Conservation (phyloP, 2,888 invertebrate genomes). For the Drosophila austrosaltans region DNA sequence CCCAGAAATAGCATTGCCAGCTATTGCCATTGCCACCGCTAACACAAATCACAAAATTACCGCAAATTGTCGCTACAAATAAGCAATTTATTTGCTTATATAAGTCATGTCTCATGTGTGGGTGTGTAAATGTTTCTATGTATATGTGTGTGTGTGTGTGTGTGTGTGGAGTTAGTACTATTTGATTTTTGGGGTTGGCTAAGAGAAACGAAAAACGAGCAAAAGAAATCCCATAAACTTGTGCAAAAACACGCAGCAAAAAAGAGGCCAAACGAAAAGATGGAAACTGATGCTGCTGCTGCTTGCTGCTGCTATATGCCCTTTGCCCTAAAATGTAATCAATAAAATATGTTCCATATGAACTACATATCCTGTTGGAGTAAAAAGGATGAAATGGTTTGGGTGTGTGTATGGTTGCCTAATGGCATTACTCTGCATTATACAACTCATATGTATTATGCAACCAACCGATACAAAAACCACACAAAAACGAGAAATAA, state of each 20-base stretch:
- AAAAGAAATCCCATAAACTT: slow-evolving; percentile 71
- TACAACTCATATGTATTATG: slow-evolving; percentile 4
- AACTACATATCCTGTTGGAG: slow-evolving; percentile 5
- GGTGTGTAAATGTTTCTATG: background rate
- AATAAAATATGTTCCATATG: slow-evolving; percentile 71
- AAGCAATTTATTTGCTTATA: slow-evolving; percentile 77
- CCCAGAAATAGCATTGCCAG: slow-evolving; percentile 2
- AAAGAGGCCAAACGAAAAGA: background rate
- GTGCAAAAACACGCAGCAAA: slow-evolving; percentile 64
- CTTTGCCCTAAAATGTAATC: slow-evolving; percentile 59
- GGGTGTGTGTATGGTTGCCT: background rate
- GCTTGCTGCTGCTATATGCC: slow-evolving; percentile 12
- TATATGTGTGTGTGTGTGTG: background rate
- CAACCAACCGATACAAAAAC: background rate
- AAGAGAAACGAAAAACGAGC: slow-evolving; percentile 26
- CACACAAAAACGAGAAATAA: background rate
- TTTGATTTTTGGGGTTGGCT: slow-evolving; percentile 51
- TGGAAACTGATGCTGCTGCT: slow-evolving; percentile 22
- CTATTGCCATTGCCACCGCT: background rate
- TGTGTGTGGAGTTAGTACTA: slow-evolving; percentile 1
- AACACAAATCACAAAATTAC: slow-evolving; percentile 73
- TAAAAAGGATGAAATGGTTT: background rate
- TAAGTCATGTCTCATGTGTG: slow-evolving; percentile 43
- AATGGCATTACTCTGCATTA: slow-evolving; percentile 11
- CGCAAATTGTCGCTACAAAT: slow-evolving; percentile 79